These are phyloP conservation scores for Clarias platycephalus DNA, from an alignment of 2,797 vertebrate species.

Conservation along the genomic window DNA sequence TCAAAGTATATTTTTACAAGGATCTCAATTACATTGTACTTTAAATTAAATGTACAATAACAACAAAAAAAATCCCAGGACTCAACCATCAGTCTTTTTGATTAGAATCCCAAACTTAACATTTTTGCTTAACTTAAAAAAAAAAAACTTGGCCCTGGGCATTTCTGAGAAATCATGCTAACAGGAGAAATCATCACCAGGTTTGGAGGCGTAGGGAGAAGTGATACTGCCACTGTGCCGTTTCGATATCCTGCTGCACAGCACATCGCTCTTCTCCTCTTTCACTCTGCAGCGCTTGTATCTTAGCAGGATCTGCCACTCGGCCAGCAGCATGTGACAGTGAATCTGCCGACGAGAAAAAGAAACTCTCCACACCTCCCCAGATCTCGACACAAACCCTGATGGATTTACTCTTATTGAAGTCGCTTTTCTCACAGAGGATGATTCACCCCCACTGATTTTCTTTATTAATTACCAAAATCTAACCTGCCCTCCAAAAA, in stretches of 20 bases:
- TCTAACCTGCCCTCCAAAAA: conserved; percentile 39
- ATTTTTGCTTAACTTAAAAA: background rate
- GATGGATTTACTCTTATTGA: background rate
- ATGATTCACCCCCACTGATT: background rate
- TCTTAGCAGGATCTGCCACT: conserved; percentile 68
- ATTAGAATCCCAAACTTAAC: background rate
- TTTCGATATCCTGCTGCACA: conserved; percentile 64
- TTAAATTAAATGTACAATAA: background rate
- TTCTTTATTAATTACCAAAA: conserved; percentile 62
- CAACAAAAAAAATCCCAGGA: background rate
- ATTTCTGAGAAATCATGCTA: background rate
- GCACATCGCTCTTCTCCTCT: conserved; percentile 58
- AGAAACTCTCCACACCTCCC: conserved; percentile 45
- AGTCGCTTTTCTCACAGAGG: background rate
- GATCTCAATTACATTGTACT: background rate
- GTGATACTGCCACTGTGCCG: conserved; percentile 61
- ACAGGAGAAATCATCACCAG: conserved; percentile 41
- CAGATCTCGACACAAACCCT: conserved; percentile 40
- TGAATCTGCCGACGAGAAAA: conserved; percentile 73
- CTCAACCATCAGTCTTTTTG: background rate
- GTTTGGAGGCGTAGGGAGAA: conserved; percentile 66
- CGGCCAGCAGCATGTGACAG: conserved; percentile 72
- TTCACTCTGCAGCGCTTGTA: conserved; percentile 58
- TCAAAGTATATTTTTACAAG: background rate
- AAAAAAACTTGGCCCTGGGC: background rate